Evolutionary conservation across 2,888 invertebrate genomes (phyloP).

Genomic region (Eremobia ochroleuca): DNA sequence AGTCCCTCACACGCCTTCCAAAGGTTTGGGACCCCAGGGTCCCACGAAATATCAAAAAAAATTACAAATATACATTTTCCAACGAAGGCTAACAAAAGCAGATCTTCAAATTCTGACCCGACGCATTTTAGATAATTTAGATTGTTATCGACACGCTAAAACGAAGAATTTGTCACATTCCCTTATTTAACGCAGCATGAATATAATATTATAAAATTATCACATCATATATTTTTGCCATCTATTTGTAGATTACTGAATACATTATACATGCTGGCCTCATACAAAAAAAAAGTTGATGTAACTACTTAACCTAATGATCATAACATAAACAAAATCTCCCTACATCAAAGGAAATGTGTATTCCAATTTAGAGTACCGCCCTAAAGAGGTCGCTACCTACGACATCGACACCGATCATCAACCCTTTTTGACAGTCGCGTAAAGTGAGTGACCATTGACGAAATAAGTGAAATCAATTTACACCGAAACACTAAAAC

Average conservation of each 20-base stretch:
- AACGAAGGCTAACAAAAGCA: background rate
- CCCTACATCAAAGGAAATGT: constrained; percentile 57
- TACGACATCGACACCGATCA: constrained; percentile 53
- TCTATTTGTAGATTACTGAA: too few species aligned
- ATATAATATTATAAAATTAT: too few species aligned
- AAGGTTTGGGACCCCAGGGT: too few species aligned
- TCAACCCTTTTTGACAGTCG: constrained; percentile 73
- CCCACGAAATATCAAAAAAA: too few species aligned
- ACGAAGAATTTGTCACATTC: background rate
- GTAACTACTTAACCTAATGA: background rate
- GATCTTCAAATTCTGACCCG: background rate
- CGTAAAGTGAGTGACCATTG: constrained; percentile 74
- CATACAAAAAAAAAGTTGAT: background rate
- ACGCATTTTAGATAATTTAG: background rate
- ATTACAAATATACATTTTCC: background rate
- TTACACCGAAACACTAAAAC: constrained; percentile 68
- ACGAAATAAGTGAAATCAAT: constrained; percentile 79
- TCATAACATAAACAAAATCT: constrained; percentile 7
- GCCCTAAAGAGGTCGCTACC: constrained; percentile 70
- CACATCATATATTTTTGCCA: background rate
- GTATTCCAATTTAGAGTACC: constrained; percentile 41
- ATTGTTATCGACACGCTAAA: background rate
- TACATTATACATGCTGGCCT: too few species aligned
- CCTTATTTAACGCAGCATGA: background rate
- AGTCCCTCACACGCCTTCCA: too few species aligned